These are phyloP conservation scores for Acanthosepion esculentum DNA, from an alignment of 2,888 invertebrate genomes.

Conservation along the genomic window DNA sequence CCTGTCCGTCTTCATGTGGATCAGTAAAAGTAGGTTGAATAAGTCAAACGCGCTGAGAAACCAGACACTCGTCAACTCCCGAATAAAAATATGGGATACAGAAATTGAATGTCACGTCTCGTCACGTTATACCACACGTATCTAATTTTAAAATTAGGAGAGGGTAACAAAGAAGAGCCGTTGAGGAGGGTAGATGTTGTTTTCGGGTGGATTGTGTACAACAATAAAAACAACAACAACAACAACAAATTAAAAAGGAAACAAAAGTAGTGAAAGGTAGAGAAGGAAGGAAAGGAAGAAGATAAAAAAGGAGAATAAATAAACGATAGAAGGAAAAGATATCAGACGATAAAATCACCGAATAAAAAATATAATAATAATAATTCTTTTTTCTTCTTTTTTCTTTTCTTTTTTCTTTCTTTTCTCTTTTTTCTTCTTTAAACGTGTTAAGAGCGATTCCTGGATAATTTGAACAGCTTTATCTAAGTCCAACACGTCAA, in stretches of 20 bases:
- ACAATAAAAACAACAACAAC: neutral
- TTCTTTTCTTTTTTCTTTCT: no score
- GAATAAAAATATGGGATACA: neutral
- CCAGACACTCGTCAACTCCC: neutral
- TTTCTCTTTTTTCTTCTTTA: no score
- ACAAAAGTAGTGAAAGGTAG: neutral
- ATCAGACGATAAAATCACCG: no score
- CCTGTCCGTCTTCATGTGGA: no score
- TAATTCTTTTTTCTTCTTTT: no score
- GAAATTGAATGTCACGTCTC: slow-evolving; percentile 11
- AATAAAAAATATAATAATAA: no score
- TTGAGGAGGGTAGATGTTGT: neutral
- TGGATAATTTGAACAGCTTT: no score
- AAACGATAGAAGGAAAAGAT: neutral
- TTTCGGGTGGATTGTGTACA: neutral
- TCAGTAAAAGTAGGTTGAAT: neutral
- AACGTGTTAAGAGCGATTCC: no score
- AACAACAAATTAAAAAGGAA: neutral
- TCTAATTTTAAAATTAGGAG: neutral
- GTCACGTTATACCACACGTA: neutral
- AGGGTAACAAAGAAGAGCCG: neutral
- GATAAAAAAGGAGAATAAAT: neutral
- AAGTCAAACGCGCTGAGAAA: neutral
- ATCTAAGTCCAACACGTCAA: no score
- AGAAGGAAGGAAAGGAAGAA: neutral